Evolutionary conservation across 2,113 vertebrate genomes (phyloP).

Genomic region (Hemiprocne comata): DNA sequence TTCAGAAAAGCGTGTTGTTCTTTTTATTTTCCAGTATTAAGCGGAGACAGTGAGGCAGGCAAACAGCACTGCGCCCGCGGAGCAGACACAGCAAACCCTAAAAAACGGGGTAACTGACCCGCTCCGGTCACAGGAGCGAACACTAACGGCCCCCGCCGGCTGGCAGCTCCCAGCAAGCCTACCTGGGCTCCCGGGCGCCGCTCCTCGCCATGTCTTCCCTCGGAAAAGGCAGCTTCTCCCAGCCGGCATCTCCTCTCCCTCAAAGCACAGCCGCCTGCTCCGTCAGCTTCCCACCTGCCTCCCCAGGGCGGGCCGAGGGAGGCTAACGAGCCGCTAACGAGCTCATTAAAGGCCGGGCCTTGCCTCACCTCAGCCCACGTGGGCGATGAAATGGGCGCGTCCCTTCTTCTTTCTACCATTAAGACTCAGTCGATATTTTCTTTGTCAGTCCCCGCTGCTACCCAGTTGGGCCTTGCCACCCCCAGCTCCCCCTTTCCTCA

Average conservation of each 20-base stretch:
- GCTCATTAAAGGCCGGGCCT: neutral
- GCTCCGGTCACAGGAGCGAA: fast-evolving
- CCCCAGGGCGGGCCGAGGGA: too few relatives aligned
- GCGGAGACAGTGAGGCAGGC: neutral
- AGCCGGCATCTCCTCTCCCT: fast-evolving
- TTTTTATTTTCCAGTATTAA: neutral
- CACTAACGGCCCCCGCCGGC: fast-evolving
- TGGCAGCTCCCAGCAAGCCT: neutral
- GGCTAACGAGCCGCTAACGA: fast-evolving
- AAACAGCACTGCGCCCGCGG: fast-evolving
- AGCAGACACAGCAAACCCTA: neutral
- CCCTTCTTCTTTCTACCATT: neutral
- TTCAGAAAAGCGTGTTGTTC: neutral
- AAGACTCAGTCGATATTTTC: fast-evolving
- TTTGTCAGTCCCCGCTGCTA: neutral
- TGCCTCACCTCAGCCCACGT: fast-evolving
- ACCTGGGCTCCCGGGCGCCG: fast-evolving
- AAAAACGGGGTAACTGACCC: fast-evolving
- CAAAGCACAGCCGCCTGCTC: fast-evolving
- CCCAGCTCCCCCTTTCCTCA: neutral
- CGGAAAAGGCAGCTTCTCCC: too few relatives aligned
- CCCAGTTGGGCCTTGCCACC: neutral
- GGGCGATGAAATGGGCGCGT: fast-evolving
- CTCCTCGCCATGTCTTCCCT: neutral
- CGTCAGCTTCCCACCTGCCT: too few relatives aligned